These are phyloP conservation scores for Heliothis virescens DNA, from an alignment of 1,140 invertebrate species.

Conservation along the genomic window DNA sequence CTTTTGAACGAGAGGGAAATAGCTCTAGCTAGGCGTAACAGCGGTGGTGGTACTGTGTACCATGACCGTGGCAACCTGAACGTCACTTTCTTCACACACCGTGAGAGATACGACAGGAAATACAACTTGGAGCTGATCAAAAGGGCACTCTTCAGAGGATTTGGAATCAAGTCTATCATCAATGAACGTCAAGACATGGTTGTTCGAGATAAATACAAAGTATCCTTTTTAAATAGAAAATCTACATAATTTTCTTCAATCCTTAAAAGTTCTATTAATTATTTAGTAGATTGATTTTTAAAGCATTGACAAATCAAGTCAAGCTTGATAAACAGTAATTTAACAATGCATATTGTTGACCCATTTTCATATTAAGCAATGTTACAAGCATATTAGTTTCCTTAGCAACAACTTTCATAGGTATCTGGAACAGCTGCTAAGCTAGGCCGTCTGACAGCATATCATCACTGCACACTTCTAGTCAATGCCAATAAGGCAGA, in stretches of 20 bases:
- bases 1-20: conserved; percentile 88
- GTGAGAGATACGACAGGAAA: conserved; percentile 92
- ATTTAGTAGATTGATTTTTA: too few relatives aligned
- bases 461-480: conserved; percentile 98
- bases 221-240: conserved; percentile 83
- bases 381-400: conserved; percentile 28
- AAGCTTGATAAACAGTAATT: neutral
- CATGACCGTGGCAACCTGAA: conserved; percentile 98
- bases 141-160: conserved; percentile 92
- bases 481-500: conserved; percentile 93
- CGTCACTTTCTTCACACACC: conserved; percentile 94
- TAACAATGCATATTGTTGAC: neutral
- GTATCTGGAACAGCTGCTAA: conserved; percentile 94
- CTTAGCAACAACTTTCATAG: conserved; percentile 35
- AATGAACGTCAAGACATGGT: conserved; percentile 94
- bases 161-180: conserved; percentile 91
- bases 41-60: conserved; percentile 98
- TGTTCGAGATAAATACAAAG: conserved; percentile 93
- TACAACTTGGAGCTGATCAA: conserved; percentile 95
- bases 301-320: too few relatives aligned
- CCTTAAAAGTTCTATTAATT: too few relatives aligned
- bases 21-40: conserved; percentile 93
- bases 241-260: too few relatives aligned
- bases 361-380: neutral
- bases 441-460: conserved; percentile 93